These are phyloP conservation scores for Columbina picui DNA, from an alignment of 2,113 vertebrate species.

Conservation along the genomic window DNA sequence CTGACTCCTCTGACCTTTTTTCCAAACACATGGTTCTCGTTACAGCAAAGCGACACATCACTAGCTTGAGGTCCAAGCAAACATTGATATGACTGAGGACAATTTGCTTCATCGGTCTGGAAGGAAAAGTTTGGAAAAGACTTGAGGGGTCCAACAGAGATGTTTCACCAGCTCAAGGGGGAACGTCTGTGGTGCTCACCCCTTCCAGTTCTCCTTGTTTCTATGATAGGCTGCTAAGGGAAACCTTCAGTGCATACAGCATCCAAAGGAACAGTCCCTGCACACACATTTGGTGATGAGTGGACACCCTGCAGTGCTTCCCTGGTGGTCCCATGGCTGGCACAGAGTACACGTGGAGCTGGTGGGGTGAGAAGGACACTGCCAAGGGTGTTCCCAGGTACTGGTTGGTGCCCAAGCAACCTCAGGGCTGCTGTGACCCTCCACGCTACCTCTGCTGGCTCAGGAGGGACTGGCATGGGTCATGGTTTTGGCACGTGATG, in stretches of 20 bases:
- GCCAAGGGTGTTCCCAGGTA: background rate
- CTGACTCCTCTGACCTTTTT: background rate
- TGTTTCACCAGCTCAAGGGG: background rate
- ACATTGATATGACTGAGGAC: background rate
- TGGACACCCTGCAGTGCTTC: background rate
- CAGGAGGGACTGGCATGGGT: background rate
- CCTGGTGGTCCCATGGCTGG: background rate
- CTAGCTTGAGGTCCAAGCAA: background rate
- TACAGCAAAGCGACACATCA: background rate
- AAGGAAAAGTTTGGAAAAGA: background rate
- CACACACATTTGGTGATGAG: background rate
- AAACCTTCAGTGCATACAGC: background rate
- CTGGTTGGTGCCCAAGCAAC: background rate
- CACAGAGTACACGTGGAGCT: background rate
- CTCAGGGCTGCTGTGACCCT: background rate
- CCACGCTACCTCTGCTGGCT: background rate
- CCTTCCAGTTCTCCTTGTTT: background rate
- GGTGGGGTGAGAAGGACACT: background rate
- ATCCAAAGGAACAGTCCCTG: fast-evolving
- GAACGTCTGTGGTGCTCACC: background rate
- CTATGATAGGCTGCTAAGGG: background rate
- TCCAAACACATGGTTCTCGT: background rate
- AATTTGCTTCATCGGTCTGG: background rate
- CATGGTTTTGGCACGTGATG: background rate
- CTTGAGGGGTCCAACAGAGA: background rate